Evolutionary conservation across 2,113 vertebrate genomes (phyloP), one percentile per base, ranked within the genome.

Genomic region (Gobius niger): DNA sequence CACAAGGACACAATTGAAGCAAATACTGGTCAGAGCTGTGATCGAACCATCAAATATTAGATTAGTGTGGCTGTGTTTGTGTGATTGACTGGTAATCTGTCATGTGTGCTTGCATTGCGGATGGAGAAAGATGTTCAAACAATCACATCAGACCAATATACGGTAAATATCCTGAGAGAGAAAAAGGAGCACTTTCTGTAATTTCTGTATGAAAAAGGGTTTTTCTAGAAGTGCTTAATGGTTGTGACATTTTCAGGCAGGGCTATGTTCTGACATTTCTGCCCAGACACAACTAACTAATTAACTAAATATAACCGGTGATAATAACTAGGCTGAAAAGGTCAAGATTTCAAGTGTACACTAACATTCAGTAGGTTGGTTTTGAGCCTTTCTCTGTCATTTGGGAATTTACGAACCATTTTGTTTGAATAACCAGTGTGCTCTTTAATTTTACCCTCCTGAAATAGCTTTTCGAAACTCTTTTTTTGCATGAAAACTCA

Each of bases 221-320:
- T 60, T 50, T 60, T 60, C 40, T 42, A 60, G 24, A 40, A 14
- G 40, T 60, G 15, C 40, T 16, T 60, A 60, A 60, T 60, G 57
- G 57, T 60, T n/a, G 42, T 60, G 57, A 60, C 57, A 60, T 60
- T 60, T 60, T 60, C 57, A 60, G 42, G 57, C 57, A 60, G 57
- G 41, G 40, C 40, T 60, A 15, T 60, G 57, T 60, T 42, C 57
- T 60, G 57, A 42, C 57, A 44, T 60, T 60, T 60, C 57, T 9
- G 40, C 12, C 57, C 57, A 60, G 57, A 42, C 57, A 42, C 57
- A 60, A 60, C 57, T 60, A 60, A 60, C 57, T 15, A 60, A 60
- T 44, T 60, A 60, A 44, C 57, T 60, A 60, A 44, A 60, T 42
- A 60, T 60, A 59, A 60, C 34, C 7, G 7, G 15, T 14, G 42